Conservation (phyloP, 2,888 invertebrate species). For the Andricus curvator region DNA sequence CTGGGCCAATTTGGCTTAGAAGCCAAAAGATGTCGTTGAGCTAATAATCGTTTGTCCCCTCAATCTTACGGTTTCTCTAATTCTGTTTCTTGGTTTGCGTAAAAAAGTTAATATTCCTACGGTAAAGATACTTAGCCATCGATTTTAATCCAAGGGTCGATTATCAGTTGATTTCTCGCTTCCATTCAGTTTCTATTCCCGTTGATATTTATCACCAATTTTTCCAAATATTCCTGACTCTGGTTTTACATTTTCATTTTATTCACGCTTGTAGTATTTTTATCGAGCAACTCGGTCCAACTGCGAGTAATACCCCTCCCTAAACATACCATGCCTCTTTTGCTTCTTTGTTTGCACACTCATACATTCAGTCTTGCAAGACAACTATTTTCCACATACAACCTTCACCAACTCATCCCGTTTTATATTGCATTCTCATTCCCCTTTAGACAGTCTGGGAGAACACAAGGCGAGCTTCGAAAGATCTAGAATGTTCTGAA, state of each 20-base stretch:
- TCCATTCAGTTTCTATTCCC: slow-evolving; percentile 9
- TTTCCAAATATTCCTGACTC: not conserved
- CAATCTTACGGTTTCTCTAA: not conserved
- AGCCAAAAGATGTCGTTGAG: slow-evolving; percentile 14
- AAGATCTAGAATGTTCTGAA: not conserved
- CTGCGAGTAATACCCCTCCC: not conserved
- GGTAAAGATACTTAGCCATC: slow-evolving; percentile 4
- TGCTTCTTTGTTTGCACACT: slow-evolving; percentile 4
- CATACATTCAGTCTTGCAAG: slow-evolving; percentile 26
- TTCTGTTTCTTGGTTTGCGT: slow-evolving; percentile 25
- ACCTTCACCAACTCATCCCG: slow-evolving; percentile 20
- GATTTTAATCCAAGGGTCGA: slow-evolving; percentile 19
- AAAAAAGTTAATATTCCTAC: slow-evolving; percentile 34
- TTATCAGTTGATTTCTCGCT: not conserved
- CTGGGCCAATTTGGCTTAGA: not conserved
- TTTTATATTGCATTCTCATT: slow-evolving; percentile 24
- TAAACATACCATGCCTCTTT: not conserved
- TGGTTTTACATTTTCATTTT: not conserved
- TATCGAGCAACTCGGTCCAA: slow-evolving; percentile 2
- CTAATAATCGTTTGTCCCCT: slow-evolving; percentile 9
- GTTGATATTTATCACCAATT: slow-evolving; percentile 14
- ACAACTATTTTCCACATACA: not conserved
- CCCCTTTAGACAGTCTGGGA: slow-evolving; percentile 3
- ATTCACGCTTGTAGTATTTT: not conserved
- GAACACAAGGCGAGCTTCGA: not conserved